A percentile compares a stretch with the other conserved stretches of the same genome.
phyloP scores from a whole-genome alignment of 2,888 invertebrate species.

The Melieria omissa region DNA sequence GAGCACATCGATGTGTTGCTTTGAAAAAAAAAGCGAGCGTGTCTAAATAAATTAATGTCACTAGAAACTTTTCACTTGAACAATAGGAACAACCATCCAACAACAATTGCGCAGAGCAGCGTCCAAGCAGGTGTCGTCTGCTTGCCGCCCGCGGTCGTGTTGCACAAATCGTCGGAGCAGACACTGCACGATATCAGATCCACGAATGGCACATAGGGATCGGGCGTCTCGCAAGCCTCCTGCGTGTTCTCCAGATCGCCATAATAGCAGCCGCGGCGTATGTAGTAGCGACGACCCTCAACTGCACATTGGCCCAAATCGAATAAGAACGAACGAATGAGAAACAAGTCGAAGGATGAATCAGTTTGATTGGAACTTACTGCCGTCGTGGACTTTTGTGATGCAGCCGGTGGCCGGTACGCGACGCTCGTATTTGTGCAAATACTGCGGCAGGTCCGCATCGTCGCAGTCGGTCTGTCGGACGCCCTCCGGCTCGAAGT shows the following conservation, averaged over 20 bases:
- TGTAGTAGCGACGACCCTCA: conserved; percentile 45
- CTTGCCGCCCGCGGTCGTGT: conserved; percentile 32
- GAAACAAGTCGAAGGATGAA: background rate
- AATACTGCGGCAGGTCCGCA: conserved; percentile 52
- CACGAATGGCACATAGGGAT: conserved; percentile 50
- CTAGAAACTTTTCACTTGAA: no score
- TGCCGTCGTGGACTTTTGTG: conserved; percentile 55
- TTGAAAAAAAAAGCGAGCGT: no score
- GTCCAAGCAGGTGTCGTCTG: no score
- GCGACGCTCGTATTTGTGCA: conserved; percentile 45
- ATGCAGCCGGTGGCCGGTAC: conserved; percentile 58
- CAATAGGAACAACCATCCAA: no score
- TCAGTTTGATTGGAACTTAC: conserved; percentile 46
- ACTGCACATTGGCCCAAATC: conserved; percentile 31
- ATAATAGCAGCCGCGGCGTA: conserved; percentile 55
- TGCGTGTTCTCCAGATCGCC: conserved; percentile 46
- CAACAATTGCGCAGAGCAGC: no score
- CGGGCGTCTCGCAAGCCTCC: conserved; percentile 48
- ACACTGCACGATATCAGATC: conserved; percentile 49
- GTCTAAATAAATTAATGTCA: no score
- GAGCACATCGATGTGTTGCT: no score
- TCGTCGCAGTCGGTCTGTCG: conserved; percentile 55
- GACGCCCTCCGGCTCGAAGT: conserved; percentile 52
- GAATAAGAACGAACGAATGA: background rate
- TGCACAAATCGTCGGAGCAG: conserved; percentile 54